phyloP scores from a whole-genome alignment of 2,888 invertebrate species.

The Synergus japonicus region DNA sequence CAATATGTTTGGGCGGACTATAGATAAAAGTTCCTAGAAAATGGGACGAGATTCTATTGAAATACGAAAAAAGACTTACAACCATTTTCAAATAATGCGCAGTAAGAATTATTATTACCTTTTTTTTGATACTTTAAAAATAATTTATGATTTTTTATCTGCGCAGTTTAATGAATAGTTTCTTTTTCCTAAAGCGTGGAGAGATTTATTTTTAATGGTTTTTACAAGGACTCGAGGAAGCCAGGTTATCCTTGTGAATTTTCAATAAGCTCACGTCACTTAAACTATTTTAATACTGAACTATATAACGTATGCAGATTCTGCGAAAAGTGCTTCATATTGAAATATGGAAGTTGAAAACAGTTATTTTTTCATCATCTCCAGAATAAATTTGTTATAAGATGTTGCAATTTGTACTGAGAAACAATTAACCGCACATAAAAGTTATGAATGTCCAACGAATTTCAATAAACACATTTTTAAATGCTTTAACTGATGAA shows the following conservation, averaged over 20 bases:
- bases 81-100: too few relatives aligned
- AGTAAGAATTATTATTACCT: too few relatives aligned
- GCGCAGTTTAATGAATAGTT: neutral
- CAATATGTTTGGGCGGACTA: neutral
- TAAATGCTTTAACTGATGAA: neutral
- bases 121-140: too few relatives aligned
- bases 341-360: neutral
- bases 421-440: neutral
- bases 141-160: neutral
- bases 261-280: constrained; percentile 6
- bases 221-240: constrained; percentile 11
- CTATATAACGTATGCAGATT: neutral
- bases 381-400: neutral
- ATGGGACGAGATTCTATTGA: neutral
- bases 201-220: neutral
- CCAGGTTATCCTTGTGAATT: constrained; percentile 17
- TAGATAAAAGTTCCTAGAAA: neutral
- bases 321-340: neutral
- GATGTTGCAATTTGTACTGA: neutral
- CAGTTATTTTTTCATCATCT: too few relatives aligned
- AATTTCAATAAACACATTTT: neutral
- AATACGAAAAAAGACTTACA: too few relatives aligned
- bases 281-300: neutral
- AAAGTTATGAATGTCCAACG: neutral
- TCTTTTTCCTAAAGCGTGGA: neutral